Conservation (phyloP, 1,140 invertebrate species). For the Fragariocoptes setiger region DNA sequence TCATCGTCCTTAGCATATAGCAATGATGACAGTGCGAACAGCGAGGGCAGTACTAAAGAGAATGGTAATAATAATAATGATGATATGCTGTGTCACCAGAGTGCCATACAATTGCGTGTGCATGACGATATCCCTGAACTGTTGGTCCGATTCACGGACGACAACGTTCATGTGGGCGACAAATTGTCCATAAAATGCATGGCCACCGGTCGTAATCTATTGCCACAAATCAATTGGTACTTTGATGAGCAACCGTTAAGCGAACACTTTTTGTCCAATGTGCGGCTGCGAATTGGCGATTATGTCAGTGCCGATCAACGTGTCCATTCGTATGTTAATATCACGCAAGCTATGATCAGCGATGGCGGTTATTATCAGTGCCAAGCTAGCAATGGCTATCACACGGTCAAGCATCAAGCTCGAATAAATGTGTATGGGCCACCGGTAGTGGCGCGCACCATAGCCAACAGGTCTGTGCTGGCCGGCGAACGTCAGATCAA, state of each 20-base stretch:
- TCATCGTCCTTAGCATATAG: not conserved
- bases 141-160: slow-evolving; percentile 9
- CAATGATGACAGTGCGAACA: no score
- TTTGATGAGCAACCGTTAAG: slow-evolving; percentile 51
- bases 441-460: slow-evolving; percentile 16
- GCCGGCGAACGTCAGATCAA: slow-evolving; percentile 14
- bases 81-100: not conserved
- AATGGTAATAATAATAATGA: not conserved
- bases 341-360: slow-evolving; percentile 42
- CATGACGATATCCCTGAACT: not conserved
- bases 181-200: slow-evolving; percentile 12
- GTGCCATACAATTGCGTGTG: not conserved
- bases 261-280: slow-evolving; percentile 6
- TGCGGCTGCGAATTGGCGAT: slow-evolving; percentile 9
- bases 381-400: slow-evolving; percentile 40
- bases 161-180: slow-evolving; percentile 10
- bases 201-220: slow-evolving; percentile 12
- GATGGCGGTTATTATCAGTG: slow-evolving; percentile 62
- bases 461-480: slow-evolving; percentile 18
- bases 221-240: slow-evolving; percentile 32
- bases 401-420: slow-evolving; percentile 35
- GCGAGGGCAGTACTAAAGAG: no score
- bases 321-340: slow-evolving; percentile 25
- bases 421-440: slow-evolving; percentile 41
- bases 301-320: slow-evolving; percentile 11